These are phyloP conservation scores for Enteromius thamalakanensis DNA, from an alignment of 2,797 vertebrate genomes.

Conservation along the genomic window DNA sequence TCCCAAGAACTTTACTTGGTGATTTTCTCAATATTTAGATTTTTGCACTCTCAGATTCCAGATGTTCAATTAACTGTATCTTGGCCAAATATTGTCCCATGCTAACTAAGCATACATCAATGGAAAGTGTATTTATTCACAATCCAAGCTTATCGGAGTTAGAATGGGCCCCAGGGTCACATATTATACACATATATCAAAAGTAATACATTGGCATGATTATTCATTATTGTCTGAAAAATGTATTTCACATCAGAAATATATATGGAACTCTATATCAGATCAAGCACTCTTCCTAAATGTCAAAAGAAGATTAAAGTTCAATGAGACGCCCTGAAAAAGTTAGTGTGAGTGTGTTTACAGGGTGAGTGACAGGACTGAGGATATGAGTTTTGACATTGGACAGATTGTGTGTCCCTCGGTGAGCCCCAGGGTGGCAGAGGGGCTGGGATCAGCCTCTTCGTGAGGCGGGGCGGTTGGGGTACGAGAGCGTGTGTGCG, in stretches of 20 bases:
- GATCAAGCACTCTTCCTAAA: background rate
- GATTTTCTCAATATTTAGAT: too few relatives aligned
- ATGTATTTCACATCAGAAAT: background rate
- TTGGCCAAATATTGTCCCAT: too few relatives aligned
- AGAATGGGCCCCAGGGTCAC: too few relatives aligned
- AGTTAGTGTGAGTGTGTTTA: constrained; percentile 17
- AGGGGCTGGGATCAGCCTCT: constrained; percentile 45
- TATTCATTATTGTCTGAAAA: background rate
- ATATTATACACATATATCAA: background rate
- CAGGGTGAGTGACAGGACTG: constrained; percentile 51
- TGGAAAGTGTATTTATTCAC: too few relatives aligned
- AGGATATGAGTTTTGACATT: constrained; percentile 57
- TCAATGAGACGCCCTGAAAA: constrained; percentile 26
- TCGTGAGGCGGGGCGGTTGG: constrained; percentile 40
- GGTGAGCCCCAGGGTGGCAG: constrained; percentile 45
- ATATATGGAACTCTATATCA: background rate
- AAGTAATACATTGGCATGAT: background rate
- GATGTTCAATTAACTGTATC: too few relatives aligned
- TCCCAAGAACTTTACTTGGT: too few relatives aligned
- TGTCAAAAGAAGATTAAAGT: constrained; percentile 26
- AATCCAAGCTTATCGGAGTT: too few relatives aligned
- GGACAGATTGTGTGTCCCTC: constrained; percentile 61
- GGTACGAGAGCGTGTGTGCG: constrained; percentile 48
- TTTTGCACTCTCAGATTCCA: too few relatives aligned
- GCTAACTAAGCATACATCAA: too few relatives aligned